Conservation (phyloP, 2,113 vertebrate species). For the Hyperopisus bebe region DNA sequence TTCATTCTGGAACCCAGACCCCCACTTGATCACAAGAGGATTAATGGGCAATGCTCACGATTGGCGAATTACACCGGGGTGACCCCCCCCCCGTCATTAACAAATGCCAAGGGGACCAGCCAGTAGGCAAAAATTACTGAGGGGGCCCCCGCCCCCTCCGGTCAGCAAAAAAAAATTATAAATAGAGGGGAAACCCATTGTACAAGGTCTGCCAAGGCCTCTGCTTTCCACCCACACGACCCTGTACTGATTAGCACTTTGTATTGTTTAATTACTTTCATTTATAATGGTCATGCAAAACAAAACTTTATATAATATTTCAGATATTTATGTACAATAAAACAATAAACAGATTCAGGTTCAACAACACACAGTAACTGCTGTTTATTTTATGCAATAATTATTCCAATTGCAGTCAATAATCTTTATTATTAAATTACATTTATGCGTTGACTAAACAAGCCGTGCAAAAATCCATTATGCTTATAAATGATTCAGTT, state of each 20-base stretch:
- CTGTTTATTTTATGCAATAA: neutral
- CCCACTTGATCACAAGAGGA: too few relatives aligned
- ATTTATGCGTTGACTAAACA: neutral
- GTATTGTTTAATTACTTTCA: neutral
- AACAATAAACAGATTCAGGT: neutral
- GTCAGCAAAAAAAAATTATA: neutral
- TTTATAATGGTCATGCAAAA: neutral
- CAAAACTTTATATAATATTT: neutral
- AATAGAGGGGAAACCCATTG: neutral
- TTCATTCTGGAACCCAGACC: neutral
- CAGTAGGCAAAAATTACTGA: neutral
- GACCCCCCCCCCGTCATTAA: neutral
- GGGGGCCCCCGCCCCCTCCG: neutral
- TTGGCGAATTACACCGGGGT: too few relatives aligned
- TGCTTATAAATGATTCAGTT: neutral
- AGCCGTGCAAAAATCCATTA: neutral
- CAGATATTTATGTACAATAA: neutral
- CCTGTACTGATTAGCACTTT: neutral
- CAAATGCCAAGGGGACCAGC: too few relatives aligned
- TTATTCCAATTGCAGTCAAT: neutral
- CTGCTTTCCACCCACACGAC: neutral
- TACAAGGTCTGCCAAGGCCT: neutral
- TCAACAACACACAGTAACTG: neutral
- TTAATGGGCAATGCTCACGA: neutral
- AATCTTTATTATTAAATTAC: neutral